Conservation (phyloP, 2,888 invertebrate species). For the Parapristionchus giblindavisi region DNA sequence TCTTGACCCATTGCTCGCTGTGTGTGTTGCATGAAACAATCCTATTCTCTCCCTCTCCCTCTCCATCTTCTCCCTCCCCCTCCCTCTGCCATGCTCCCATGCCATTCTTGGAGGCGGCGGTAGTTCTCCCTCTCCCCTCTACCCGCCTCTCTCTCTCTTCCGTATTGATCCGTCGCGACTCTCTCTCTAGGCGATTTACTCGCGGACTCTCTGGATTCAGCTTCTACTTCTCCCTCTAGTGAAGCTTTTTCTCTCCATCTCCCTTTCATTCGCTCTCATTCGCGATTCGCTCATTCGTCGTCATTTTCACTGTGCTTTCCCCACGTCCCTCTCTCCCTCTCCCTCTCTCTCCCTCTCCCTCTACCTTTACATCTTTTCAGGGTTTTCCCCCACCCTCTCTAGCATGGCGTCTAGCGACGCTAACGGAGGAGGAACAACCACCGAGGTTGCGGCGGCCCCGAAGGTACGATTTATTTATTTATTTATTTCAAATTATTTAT, state of each 20-base stretch:
- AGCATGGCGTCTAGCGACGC: constrained; percentile 6
- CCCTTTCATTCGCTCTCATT: not conserved
- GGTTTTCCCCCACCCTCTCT: not conserved
- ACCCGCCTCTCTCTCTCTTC: too few species aligned
- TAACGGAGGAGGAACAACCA: constrained; percentile 11
- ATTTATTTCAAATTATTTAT: too few species aligned
- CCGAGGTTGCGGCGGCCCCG: not conserved
- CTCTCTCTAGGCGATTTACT: not conserved
- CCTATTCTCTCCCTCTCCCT: not conserved
- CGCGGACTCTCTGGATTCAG: not conserved
- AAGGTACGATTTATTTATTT: not conserved
- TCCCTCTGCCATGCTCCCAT: not conserved
- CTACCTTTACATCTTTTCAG: constrained; percentile 6
- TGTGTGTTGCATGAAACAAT: not conserved
- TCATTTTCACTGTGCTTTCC: not conserved
- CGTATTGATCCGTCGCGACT: not conserved
- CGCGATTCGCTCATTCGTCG: too few species aligned
- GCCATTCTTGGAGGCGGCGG: not conserved
- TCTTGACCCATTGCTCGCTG: not conserved
- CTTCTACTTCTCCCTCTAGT: not conserved
- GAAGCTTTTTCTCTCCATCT: not conserved
- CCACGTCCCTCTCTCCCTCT: not conserved
- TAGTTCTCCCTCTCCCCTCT: too few species aligned
- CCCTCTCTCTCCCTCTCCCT: not conserved
- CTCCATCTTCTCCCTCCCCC: not conserved